phyloP scores from a whole-genome alignment of 1,140 invertebrate genomes.

The Proales similis region DNA sequence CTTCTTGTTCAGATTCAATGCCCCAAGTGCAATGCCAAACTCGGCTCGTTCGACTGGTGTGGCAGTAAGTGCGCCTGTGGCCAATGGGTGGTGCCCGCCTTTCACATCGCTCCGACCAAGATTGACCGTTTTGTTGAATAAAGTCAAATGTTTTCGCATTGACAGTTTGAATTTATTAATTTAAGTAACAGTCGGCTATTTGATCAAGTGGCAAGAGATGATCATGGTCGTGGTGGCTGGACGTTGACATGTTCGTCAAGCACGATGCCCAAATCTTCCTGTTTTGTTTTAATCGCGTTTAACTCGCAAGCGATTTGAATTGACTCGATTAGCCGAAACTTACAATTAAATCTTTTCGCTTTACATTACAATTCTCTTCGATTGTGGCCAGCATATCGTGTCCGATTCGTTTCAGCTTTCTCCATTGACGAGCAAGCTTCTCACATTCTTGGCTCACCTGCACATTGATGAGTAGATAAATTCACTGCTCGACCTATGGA shows the following conservation, averaged over 20 bases:
- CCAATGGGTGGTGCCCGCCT: conserved; percentile 49
- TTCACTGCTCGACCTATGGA: not conserved
- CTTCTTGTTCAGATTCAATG: conserved; percentile 13
- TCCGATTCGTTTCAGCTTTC: not conserved
- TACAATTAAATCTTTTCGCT: conserved; percentile 30
- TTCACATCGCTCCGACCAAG: conserved; percentile 48
- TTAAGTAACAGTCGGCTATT: not conserved
- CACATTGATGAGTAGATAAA: too few species aligned
- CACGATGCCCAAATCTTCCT: conserved; percentile 30
- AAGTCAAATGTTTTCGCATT: not conserved
- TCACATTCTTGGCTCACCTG: conserved; percentile 33
- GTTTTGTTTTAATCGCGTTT: not conserved
- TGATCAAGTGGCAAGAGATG: not conserved
- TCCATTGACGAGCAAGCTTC: conserved; percentile 15
- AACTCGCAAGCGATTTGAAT: not conserved
- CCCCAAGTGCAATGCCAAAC: conserved; percentile 46
- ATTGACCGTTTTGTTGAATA: conserved; percentile 41
- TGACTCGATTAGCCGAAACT: not conserved
- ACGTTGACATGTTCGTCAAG: conserved; percentile 15
- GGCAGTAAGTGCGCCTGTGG: conserved; percentile 51
- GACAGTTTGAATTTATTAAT: not conserved
- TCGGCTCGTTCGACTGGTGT: conserved; percentile 49
- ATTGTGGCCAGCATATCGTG: conserved; percentile 31
- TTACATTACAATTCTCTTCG: conserved; percentile 36
- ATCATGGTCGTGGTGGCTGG: not conserved